A percentile compares a stretch with the other conserved stretches of the same genome.
phyloP scores from a whole-genome alignment of 1,140 invertebrate species.

The Physella acuta region DNA sequence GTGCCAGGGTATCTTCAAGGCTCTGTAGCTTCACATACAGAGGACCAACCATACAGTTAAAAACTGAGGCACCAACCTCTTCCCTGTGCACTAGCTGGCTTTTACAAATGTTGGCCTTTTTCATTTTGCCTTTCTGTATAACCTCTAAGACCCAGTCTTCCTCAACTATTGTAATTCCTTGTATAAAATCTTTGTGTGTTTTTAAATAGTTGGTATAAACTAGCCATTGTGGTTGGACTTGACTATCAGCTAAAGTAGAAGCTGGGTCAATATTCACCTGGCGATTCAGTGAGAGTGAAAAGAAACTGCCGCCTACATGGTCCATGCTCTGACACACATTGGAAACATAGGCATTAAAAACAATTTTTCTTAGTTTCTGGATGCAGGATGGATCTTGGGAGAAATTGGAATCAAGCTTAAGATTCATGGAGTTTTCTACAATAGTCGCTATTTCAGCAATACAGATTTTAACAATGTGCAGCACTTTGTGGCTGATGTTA shows the following conservation, averaged over 20 bases:
- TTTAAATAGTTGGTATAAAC: slow-evolving; percentile 40
- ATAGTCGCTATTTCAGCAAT: slow-evolving; percentile 45
- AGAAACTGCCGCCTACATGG: slow-evolving; percentile 45
- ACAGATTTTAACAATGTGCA: slow-evolving; percentile 39
- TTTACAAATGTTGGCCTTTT: slow-evolving; percentile 22
- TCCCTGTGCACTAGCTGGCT: slow-evolving; percentile 28
- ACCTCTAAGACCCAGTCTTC: slow-evolving; percentile 34
- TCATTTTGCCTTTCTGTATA: slow-evolving; percentile 21
- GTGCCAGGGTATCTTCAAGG: slow-evolving; percentile 29
- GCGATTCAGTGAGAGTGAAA: slow-evolving; percentile 29
- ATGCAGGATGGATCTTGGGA: too few relatives aligned
- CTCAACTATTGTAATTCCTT: slow-evolving; percentile 40
- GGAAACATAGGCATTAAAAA: slow-evolving; percentile 31
- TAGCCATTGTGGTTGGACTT: slow-evolving; percentile 42
- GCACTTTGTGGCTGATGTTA: slow-evolving; percentile 47
- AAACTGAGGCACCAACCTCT: slow-evolving; percentile 35
- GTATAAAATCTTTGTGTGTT: slow-evolving; percentile 47
- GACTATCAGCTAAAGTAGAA: slow-evolving; percentile 33
- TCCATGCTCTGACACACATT: slow-evolving; percentile 44
- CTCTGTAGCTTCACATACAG: slow-evolving; percentile 33
- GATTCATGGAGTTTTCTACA: too few relatives aligned
- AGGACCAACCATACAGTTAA: slow-evolving; percentile 39
- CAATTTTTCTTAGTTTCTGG: slow-evolving; percentile 30
- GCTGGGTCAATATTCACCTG: slow-evolving; percentile 48
- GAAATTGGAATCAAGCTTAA: too few relatives aligned